phyloP scores from a whole-genome alignment of 2,888 invertebrate species.

The Strigamia maritima region DNA sequence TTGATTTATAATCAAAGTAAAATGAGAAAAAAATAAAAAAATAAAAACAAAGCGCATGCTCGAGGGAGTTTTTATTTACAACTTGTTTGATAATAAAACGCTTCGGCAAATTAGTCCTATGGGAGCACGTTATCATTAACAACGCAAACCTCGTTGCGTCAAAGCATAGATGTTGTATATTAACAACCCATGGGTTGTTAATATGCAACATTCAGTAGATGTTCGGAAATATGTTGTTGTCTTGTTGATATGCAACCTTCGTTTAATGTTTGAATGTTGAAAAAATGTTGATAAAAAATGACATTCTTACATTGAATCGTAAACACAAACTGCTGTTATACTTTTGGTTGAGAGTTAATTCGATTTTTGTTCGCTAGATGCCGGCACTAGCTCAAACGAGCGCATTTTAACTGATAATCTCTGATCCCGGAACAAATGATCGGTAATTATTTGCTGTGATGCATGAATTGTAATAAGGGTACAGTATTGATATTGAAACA shows the following conservation, averaged over 20 bases:
- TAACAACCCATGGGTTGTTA: background rate
- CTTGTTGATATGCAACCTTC: too few relatives aligned
- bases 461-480: background rate
- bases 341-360: too few relatives aligned
- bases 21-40: too few relatives aligned
- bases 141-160: background rate
- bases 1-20: background rate
- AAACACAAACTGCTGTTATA: too few relatives aligned
- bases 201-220: too few relatives aligned
- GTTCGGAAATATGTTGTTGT: too few relatives aligned
- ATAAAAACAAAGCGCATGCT: background rate
- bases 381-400: background rate
- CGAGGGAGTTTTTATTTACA: slow-evolving; percentile 9
- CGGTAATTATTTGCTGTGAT: background rate
- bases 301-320: too few relatives aligned
- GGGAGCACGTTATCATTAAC: slow-evolving; percentile 11
- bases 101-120: background rate
- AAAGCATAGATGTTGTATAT: background rate
- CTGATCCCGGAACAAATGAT: background rate
- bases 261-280: too few relatives aligned
- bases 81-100: slow-evolving; percentile 24
- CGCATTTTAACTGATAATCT: background rate
- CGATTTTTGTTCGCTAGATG: background rate
- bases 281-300: too few relatives aligned
- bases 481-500: too few relatives aligned